These are phyloP conservation scores for Bradypodion ventrale DNA, from an alignment of 2,797 vertebrate genomes.

Conservation along the genomic window DNA sequence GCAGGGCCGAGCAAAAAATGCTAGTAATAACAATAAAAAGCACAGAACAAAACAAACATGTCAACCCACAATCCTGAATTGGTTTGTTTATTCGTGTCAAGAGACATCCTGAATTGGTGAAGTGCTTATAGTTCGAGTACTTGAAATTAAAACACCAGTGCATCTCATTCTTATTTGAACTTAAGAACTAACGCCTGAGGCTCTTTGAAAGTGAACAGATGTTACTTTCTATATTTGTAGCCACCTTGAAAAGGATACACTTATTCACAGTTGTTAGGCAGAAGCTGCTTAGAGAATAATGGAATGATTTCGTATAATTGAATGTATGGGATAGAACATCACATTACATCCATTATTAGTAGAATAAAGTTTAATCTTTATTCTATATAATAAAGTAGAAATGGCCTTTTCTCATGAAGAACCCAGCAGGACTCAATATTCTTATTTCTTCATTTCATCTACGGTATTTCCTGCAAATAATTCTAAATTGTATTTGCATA, in stretches of 20 bases:
- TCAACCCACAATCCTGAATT: background rate
- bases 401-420: background rate
- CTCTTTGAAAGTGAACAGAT: slow-evolving; percentile 16
- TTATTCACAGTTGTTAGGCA: background rate
- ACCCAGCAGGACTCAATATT: background rate
- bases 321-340: background rate
- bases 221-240: background rate
- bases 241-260: slow-evolving; percentile 7
- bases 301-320: background rate
- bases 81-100: no score
- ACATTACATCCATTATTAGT: background rate
- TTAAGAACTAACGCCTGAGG: background rate
- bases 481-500: background rate
- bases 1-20: no score
- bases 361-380: background rate
- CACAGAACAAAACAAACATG: no score
- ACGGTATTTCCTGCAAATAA: background rate
- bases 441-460: background rate
- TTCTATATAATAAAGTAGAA: background rate
- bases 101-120: no score
- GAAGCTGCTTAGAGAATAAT: background rate
- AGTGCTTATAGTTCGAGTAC: background rate
- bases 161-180: background rate
- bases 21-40: background rate
- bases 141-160: background rate